A percentile compares a stretch with the other conserved stretches of the same genome.
Conservation (phyloP, 1,140 invertebrate species). For the Penaeus chinensis region DNA sequence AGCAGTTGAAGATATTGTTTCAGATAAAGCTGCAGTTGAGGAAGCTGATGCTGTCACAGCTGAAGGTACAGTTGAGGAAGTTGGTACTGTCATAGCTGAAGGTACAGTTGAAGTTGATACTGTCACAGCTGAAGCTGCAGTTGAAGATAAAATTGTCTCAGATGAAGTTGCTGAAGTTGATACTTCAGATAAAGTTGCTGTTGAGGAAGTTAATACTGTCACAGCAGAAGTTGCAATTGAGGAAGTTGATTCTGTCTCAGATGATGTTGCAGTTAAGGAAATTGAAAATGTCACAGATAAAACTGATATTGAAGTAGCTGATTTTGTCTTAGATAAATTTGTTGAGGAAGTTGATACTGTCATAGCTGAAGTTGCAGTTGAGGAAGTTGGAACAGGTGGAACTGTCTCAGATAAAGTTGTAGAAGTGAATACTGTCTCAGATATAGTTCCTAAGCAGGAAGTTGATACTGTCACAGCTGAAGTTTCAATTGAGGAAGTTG, state of each 20-base stretch:
- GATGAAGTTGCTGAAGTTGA: neutral
- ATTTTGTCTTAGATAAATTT: neutral
- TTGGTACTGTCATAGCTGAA: too few relatives aligned
- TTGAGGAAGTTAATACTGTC: neutral
- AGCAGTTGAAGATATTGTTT: too few relatives aligned
- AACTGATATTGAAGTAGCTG: neutral
- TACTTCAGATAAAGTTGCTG: neutral
- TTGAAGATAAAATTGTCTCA: too few relatives aligned
- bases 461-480: too few relatives aligned
- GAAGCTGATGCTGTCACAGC: too few relatives aligned
- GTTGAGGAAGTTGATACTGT: neutral
- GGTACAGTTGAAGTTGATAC: too few relatives aligned
- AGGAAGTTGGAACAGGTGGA: neutral
- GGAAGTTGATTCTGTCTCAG: neutral
- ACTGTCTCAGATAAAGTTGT: neutral
- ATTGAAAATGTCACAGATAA: too few relatives aligned
- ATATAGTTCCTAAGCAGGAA: too few relatives aligned
- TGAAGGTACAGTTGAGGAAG: too few relatives aligned
- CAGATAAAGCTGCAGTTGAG: neutral
- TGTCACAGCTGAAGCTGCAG: too few relatives aligned
- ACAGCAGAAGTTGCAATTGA: neutral
- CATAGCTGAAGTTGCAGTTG: constrained; percentile 4
- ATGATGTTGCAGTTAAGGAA: too few relatives aligned
- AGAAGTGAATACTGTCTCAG: too few relatives aligned
- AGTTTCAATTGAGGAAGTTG: neutral